phyloP scores from a whole-genome alignment of 2,888 invertebrate genomes.

The Apantesis nais region DNA sequence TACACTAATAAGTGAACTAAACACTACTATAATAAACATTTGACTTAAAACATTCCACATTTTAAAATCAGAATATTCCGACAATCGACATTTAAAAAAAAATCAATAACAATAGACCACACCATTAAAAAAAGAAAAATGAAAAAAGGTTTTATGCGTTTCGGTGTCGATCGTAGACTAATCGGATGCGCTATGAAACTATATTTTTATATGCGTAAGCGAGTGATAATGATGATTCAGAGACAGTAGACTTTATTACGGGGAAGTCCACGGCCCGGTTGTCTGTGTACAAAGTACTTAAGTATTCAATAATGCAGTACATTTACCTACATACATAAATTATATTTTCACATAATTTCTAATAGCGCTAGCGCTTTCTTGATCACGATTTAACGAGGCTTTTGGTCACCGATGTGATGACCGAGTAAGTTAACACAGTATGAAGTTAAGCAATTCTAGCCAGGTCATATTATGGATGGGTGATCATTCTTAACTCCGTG shows the following conservation, averaged over 20 bases:
- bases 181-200: neutral
- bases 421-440: too few species aligned
- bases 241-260: neutral
- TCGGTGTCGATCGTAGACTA: neutral
- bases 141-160: neutral
- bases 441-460: too few species aligned
- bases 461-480: neutral
- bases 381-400: too few species aligned
- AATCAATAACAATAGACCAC: too few species aligned
- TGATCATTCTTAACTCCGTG: neutral
- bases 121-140: neutral
- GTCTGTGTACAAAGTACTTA: neutral
- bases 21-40: neutral
- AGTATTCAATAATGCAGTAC: neutral
- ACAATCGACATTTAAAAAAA: neutral
- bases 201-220: neutral
- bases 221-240: neutral
- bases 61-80: neutral
- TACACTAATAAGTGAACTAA: conserved; percentile 10
- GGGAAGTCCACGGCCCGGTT: neutral
- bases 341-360: too few species aligned
- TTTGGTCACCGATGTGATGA: too few species aligned
- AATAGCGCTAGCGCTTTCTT: neutral
- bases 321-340: neutral
- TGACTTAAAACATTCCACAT: neutral